Conservation (phyloP, 2,797 vertebrate genomes). For the Ctenochaetus hawaiiensis region DNA sequence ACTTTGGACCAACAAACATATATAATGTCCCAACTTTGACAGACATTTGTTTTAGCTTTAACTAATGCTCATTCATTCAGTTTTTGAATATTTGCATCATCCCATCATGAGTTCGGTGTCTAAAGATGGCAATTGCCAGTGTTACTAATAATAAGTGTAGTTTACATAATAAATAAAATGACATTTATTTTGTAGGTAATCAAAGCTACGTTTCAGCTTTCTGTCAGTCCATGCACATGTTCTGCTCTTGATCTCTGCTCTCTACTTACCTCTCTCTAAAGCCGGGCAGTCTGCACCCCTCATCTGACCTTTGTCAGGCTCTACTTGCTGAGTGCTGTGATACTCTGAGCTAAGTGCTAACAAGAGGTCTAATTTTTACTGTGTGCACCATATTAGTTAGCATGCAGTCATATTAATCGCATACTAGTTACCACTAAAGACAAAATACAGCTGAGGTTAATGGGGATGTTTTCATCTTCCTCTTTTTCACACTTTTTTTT, state of each 20-base stretch:
- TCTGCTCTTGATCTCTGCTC: background rate
- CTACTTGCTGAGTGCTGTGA: no score
- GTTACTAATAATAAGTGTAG: background rate
- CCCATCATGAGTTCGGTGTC: background rate
- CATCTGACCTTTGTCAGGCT: no score
- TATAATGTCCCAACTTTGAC: background rate
- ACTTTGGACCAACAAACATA: background rate
- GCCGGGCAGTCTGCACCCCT: no score
- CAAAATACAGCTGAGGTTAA: no score
- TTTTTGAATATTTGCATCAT: slow-evolving; percentile 1
- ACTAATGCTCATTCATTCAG: background rate
- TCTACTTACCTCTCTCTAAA: no score
- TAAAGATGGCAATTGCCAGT: background rate
- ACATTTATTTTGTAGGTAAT: background rate
- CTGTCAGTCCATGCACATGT: background rate
- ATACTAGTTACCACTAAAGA: no score
- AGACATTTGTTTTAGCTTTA: background rate
- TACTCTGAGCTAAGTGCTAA: no score
- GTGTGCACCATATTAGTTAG: no score
- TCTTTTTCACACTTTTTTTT: no score
- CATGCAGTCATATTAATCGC: no score
- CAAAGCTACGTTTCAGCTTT: background rate
- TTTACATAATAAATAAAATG: background rate
- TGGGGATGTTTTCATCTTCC: no score
- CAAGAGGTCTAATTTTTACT: no score